Evolutionary conservation across 2,797 vertebrate species (phyloP).

Genomic region (Sebastes goodei): DNA sequence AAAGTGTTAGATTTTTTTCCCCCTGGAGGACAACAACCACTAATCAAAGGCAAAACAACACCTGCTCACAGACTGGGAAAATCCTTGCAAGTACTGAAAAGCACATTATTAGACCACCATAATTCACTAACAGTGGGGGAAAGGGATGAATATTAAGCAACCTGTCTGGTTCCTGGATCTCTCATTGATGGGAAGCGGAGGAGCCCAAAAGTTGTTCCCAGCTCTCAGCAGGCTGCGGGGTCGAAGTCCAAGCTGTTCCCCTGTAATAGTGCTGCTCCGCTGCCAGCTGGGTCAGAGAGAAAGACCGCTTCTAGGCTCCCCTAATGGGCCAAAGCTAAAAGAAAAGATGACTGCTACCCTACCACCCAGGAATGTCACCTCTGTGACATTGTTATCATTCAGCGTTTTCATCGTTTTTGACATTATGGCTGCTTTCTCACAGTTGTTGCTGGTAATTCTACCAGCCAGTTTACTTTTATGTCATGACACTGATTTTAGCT

Average conservation of each 20-base stretch:
- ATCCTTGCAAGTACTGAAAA: constrained; percentile 29
- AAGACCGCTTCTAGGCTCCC: constrained; percentile 19
- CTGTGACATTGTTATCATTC: constrained; percentile 44
- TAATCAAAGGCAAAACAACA: constrained; percentile 43
- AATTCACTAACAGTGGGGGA: constrained; percentile 37
- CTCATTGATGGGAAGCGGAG: constrained; percentile 40
- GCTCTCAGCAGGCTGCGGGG: constrained; percentile 48
- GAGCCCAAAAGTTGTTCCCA: constrained; percentile 54
- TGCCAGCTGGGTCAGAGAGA: constrained; percentile 57
- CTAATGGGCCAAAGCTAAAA: constrained; percentile 53
- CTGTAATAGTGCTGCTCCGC: constrained; percentile 57
- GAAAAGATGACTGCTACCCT: constrained; percentile 38
- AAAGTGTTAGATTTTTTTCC: neutral
- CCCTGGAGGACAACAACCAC: constrained; percentile 8
- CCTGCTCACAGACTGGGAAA: constrained; percentile 40
- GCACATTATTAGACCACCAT: constrained; percentile 49
- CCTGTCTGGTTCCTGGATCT: constrained; percentile 38
- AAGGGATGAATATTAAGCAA: constrained; percentile 49
- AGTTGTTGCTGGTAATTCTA: neutral
- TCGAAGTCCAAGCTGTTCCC: constrained; percentile 69
- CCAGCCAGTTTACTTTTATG: neutral
- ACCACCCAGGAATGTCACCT: constrained; percentile 62
- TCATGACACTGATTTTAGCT: neutral
- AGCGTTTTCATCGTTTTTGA: constrained; percentile 12
- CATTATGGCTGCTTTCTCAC: neutral